phyloP scores from a whole-genome alignment of 2,113 vertebrate species.

The Otis tarda region DNA sequence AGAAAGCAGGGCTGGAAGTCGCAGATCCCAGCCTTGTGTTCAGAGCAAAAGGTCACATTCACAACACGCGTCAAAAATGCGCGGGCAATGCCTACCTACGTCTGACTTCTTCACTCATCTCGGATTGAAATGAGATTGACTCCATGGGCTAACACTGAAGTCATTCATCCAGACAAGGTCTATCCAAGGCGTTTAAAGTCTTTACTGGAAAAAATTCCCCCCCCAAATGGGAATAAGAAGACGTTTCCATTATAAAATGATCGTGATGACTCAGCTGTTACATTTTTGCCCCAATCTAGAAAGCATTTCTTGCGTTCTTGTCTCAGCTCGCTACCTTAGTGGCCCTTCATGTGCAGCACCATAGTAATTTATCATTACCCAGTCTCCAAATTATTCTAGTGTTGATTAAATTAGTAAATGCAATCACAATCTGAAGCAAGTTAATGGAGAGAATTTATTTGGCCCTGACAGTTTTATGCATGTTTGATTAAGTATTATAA shows the following conservation, averaged over 20 bases:
- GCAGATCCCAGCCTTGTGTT: neutral
- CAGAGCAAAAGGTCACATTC: neutral
- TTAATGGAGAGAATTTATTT: constrained; percentile 90
- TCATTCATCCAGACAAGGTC: neutral
- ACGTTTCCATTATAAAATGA: neutral
- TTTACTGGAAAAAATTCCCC: neutral
- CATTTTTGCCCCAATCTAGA: neutral
- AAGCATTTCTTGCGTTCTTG: neutral
- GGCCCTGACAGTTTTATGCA: constrained; percentile 87
- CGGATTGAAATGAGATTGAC: neutral
- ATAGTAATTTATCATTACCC: constrained; percentile 64
- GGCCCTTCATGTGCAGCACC: neutral
- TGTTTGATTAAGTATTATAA: constrained; percentile 93
- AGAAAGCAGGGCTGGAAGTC: neutral
- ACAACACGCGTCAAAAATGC: neutral
- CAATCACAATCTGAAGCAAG: constrained; percentile 85
- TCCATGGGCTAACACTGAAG: rapidly evolving
- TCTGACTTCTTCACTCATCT: neutral
- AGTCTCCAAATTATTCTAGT: constrained; percentile 75
- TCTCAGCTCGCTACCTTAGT: neutral
- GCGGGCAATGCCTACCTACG: neutral
- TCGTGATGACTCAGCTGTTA: neutral
- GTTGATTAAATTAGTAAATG: constrained; percentile 91
- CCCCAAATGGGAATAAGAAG: neutral
- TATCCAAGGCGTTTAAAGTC: rapidly evolving